Percentiles rank a stretch among this genome's conserved stretches.
Evolutionary conservation across 2,113 vertebrate genomes (phyloP).

Genomic region (Apus apus): DNA sequence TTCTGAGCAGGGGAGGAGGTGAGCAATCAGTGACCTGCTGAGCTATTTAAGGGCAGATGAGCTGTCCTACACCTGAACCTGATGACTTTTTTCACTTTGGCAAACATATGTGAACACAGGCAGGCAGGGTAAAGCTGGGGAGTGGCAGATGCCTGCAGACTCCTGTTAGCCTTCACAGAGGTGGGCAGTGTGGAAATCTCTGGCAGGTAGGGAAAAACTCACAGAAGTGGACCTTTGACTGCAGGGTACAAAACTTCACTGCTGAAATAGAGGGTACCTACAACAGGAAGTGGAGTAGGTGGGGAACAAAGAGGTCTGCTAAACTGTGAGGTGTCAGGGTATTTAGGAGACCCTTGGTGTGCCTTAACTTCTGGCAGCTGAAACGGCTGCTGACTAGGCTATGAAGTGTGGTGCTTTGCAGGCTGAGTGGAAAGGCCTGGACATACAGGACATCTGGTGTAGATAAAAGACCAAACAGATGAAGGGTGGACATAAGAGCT

Average conservation of each 20-base stretch:
- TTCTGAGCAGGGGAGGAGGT: background rate
- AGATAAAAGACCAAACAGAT: background rate
- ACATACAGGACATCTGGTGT: fast-evolving
- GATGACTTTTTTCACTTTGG: background rate
- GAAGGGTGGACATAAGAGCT: background rate
- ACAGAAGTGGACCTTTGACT: background rate
- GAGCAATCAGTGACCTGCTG: background rate
- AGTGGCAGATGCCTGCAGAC: background rate
- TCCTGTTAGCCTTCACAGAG: background rate
- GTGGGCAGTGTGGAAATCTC: background rate
- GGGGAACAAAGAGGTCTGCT: background rate
- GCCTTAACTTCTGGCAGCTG: background rate
- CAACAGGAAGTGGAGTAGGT: background rate
- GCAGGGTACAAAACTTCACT: background rate
- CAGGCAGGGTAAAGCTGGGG: background rate
- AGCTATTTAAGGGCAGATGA: background rate
- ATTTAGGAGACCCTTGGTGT: background rate
- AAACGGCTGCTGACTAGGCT: background rate
- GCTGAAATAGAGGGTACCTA: background rate
- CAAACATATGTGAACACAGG: background rate
- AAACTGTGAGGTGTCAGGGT: background rate
- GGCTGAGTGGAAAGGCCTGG: background rate
- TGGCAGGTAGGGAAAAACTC: background rate
- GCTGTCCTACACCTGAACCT: background rate
- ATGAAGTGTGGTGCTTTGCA: background rate